Percentiles rank a stretch among this genome's conserved stretches.
Conservation (phyloP, 1,140 invertebrate species). For the Camponotus vicinus region DNA sequence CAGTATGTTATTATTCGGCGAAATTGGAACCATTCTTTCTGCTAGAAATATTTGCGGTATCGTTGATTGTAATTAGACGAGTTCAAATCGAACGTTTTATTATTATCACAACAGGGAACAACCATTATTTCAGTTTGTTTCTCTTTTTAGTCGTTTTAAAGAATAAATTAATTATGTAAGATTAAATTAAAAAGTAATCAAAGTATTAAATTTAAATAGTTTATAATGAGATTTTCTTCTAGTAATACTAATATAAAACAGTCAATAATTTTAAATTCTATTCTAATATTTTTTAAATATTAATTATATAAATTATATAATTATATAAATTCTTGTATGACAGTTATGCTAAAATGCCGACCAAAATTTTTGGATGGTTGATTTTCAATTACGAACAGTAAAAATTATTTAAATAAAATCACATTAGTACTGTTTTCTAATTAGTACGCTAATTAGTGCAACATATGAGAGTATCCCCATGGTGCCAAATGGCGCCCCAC, state of each 20-base stretch:
- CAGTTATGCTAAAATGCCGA: background rate
- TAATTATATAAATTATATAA: no score
- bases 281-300: no score
- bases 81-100: background rate
- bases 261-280: no score
- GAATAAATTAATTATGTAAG: background rate
- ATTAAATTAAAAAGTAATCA: slow-evolving; percentile 9
- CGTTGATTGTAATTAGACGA: background rate
- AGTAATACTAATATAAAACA: background rate
- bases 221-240: background rate
- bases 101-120: background rate
- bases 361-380: slow-evolving; percentile 4
- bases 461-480: background rate
- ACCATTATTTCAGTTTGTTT: background rate
- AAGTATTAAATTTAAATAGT: background rate
- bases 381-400: background rate
- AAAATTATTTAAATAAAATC: background rate
- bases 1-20: slow-evolving; percentile 14
- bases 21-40: background rate
- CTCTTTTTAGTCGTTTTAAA: background rate
- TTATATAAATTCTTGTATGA: background rate
- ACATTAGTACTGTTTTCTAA: slow-evolving; percentile 12
- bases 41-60: background rate
- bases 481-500: background rate
- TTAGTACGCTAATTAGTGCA: slow-evolving; percentile 33